Base-by-base conservation (phyloP, 2,113 vertebrate genomes). In the Plectropomus leopardus region DNA sequence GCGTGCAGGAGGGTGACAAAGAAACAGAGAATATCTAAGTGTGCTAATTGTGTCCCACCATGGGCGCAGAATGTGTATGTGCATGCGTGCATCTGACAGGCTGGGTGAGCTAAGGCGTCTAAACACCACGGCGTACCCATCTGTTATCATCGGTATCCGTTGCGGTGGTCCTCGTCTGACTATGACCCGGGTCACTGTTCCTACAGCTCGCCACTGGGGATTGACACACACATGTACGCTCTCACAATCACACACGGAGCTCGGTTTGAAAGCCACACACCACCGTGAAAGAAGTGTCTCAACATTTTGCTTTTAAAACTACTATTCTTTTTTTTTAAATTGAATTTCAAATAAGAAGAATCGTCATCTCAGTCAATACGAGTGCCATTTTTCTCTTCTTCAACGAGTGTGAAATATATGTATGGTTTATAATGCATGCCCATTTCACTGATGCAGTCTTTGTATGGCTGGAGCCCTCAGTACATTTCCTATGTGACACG, bases 41-140 rank as follows among this genome's bases (percentile, higher is more conserved):
- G 86, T 83, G 87, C 72, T 91, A 89, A 92, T 92, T 92, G 76
- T 83, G 85, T 91, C 80, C 58, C 80, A 51, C 86, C 70, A 73
- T 60, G 81, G 81, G 76, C 34, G 28, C 59, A 17, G 66, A 74
- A 30, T 70, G 54, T 23, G 77, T 36, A 59, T 28, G 68, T 63
- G 74, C 36, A 21, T 54, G 76, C 58, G 50, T 57, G 79, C 70
- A 57, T 85, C 53, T 90, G 86, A 88, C 87, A 84, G 71, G 76
- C 64, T 60, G 80, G 61, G 40, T 70, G 85, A 84, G 83, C 81
- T n/a, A 40, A 88, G 83, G 87, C 78, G 26, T 88, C 88, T 88
- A 82, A 88, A 82, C 89, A 88, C 87, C 67, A 32, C 59, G 67
- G 87, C 44, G 64, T 57, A 73, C 67, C 89, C 92, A 93, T 93